Evolutionary conservation across 53 echinoderm and acorn worm genomes (phyloP).

Genomic region (Actinopyga echinites): DNA sequence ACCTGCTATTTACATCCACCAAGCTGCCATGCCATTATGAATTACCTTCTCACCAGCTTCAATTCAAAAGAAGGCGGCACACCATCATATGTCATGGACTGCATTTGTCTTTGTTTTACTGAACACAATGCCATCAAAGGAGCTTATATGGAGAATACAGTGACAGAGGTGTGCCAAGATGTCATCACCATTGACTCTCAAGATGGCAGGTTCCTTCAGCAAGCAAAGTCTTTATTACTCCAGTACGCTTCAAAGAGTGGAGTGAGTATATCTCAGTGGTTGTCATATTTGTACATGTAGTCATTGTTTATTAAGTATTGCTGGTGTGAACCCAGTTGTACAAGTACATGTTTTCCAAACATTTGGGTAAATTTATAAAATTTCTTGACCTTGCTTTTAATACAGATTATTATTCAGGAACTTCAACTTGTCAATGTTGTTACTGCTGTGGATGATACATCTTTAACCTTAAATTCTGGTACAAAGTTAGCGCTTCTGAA

Average conservation of each 20-base stretch:
- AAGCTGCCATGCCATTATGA: not conserved
- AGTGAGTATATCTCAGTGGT: no score
- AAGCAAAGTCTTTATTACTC: not conserved
- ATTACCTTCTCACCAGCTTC: not conserved
- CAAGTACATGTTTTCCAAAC: no score
- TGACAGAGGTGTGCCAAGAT: not conserved
- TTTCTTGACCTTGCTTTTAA: no score
- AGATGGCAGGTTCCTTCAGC: conserved; percentile 1
- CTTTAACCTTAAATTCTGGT: not conserved
- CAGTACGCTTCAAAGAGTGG: not conserved
- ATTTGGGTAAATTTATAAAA: no score
- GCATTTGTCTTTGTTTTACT: conserved; percentile 15
- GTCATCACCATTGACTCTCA: not conserved
- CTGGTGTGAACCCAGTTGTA: no score
- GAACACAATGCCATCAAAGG: not conserved
- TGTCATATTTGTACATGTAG: no score
- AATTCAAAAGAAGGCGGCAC: not conserved
- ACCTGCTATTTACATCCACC: not conserved
- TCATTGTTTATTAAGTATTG: no score
- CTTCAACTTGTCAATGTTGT: not conserved
- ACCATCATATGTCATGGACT: not conserved
- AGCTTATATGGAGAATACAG: not conserved
- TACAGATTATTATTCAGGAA: not conserved
- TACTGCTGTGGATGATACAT: not conserved
- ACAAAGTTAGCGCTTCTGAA: not conserved